These are phyloP conservation scores for Drosophila novamexicana DNA, from an alignment of 1,140 invertebrate genomes.

Conservation along the genomic window DNA sequence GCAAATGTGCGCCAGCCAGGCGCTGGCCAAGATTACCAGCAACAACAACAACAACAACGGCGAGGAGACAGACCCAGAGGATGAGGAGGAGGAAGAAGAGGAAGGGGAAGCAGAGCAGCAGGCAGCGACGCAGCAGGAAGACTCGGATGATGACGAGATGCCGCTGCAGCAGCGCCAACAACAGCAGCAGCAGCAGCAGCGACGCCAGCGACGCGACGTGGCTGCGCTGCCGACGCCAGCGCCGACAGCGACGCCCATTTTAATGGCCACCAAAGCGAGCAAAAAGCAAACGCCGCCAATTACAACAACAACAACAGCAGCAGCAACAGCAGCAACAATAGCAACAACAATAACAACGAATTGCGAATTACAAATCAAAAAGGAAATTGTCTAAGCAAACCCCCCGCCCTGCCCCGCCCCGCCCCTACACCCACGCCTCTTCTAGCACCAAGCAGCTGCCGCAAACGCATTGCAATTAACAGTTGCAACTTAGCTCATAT, in stretches of 20 bases:
- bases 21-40: conserved; percentile 71
- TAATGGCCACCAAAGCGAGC: conserved; percentile 68
- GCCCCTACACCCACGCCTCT: neutral
- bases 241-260: conserved; percentile 38
- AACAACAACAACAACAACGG: conserved; percentile 19
- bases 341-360: conserved; percentile 68
- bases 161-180: conserved; percentile 62
- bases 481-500: conserved; percentile 28
- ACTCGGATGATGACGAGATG: conserved; percentile 62
- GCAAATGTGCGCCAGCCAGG: conserved; percentile 73
- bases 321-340: conserved; percentile 23
- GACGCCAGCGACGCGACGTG: neutral
- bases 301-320: conserved; percentile 23
- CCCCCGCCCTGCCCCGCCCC: neutral
- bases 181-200: conserved; percentile 37
- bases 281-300: conserved; percentile 67
- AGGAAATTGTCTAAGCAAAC: conserved; percentile 69
- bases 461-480: conserved; percentile 29
- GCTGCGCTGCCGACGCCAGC: conserved; percentile 13
- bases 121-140: conserved; percentile 9
- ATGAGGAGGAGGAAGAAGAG: conserved; percentile 44
- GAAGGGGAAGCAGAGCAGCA: conserved; percentile 23
- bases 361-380: conserved; percentile 83
- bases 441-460: conserved; percentile 2
- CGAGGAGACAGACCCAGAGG: conserved; percentile 23